These are phyloP conservation scores for Eledone cirrhosa DNA, from an alignment of 2,888 invertebrate genomes.

Conservation along the genomic window DNA sequence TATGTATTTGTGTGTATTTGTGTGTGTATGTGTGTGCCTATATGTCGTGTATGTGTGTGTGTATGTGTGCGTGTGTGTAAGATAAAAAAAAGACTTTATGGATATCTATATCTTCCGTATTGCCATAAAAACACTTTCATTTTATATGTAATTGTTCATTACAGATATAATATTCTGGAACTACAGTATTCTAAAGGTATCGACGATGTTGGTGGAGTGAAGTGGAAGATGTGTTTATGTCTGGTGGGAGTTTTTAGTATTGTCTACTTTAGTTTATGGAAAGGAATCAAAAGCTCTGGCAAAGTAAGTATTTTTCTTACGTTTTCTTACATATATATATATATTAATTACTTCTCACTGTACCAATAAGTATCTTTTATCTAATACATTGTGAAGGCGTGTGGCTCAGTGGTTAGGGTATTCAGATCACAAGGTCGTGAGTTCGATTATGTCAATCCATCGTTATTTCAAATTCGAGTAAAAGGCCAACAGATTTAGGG, in stretches of 20 bases:
- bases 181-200: conserved; percentile 57
- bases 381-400: too few relatives aligned
- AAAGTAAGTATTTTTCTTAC: conserved; percentile 53
- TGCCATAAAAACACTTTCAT: too few relatives aligned
- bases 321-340: too few relatives aligned
- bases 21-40: too few relatives aligned
- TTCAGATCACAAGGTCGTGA: background rate
- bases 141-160: background rate
- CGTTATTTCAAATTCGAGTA: background rate
- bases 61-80: too few relatives aligned
- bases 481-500: too few relatives aligned
- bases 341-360: too few relatives aligned
- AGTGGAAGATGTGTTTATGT: conserved; percentile 63
- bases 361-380: too few relatives aligned
- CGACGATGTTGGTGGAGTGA: conserved; percentile 60
- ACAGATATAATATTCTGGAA: conserved; percentile 62
- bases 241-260: conserved; percentile 63
- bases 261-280: conserved; percentile 68
- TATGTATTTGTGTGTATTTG: too few relatives aligned
- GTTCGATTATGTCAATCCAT: background rate
- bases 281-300: conserved; percentile 67
- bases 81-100: too few relatives aligned
- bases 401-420: background rate
- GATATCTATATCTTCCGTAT: too few relatives aligned
- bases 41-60: too few relatives aligned